Evolutionary conservation across 2,113 vertebrate species (phyloP).

Genomic region (Sphyrna mokarran): DNA sequence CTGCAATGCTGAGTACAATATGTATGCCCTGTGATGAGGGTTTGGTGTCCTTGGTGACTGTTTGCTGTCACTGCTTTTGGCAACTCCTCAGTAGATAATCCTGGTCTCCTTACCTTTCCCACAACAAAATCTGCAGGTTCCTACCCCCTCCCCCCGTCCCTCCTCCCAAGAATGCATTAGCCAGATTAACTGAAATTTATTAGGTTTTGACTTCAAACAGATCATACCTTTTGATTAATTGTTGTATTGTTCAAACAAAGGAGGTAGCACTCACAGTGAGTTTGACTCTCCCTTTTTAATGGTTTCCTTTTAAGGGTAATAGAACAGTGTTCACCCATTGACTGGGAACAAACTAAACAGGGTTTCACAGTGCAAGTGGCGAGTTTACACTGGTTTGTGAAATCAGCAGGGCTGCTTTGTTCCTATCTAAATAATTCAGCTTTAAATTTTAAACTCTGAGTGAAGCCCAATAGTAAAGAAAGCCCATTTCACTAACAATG

Average conservation of each 20-base stretch:
- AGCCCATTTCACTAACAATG: background rate
- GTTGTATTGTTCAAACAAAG: constrained; percentile 23
- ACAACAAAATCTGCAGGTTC: background rate
- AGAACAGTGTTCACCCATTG: constrained; percentile 16
- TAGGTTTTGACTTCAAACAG: background rate
- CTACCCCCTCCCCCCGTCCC: too few relatives aligned
- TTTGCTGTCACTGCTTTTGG: constrained; percentile 3
- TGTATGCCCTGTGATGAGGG: background rate
- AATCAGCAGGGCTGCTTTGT: constrained; percentile 19
- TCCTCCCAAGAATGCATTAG: background rate
- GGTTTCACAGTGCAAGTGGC: constrained; percentile 6
- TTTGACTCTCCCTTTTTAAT: constrained; percentile 33
- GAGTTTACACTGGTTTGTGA: background rate
- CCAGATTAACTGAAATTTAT: constrained; percentile 12
- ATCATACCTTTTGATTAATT: constrained; percentile 21
- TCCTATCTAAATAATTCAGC: background rate
- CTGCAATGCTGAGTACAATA: background rate
- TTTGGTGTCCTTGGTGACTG: constrained; percentile 9
- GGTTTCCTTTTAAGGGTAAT: constrained; percentile 15
- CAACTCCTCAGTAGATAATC: background rate
- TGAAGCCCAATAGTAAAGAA: background rate
- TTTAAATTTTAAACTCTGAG: background rate
- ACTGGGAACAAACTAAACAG: background rate
- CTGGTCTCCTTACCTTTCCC: background rate
- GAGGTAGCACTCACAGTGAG: background rate